These are phyloP conservation scores for Spermophilus dauricus DNA, from an alignment of 2,113 vertebrate genomes.

Conservation along the genomic window DNA sequence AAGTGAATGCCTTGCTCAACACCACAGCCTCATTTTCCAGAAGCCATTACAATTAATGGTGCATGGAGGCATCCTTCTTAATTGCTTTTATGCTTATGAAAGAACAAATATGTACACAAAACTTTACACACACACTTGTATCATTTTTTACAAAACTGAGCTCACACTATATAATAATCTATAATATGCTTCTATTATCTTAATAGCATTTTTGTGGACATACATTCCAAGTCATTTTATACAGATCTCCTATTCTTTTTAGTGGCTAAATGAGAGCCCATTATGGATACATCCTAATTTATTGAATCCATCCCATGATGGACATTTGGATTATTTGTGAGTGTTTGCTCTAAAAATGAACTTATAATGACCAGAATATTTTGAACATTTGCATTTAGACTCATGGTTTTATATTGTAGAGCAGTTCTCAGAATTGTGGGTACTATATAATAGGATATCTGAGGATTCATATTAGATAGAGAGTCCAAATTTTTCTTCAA, in stretches of 20 bases:
- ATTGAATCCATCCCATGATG: slow-evolving; percentile 11
- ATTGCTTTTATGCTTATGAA: slow-evolving; percentile 17
- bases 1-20: neutral
- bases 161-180: neutral
- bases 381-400: slow-evolving; percentile 5
- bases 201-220: slow-evolving; percentile 21
- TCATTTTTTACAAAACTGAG: slow-evolving; percentile 37
- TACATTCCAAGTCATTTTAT: neutral
- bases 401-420: neutral
- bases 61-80: neutral
- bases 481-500: slow-evolving; percentile 42
- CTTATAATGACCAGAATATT: slow-evolving; percentile 5
- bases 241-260: neutral
- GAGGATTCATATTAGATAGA: neutral
- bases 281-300: neutral
- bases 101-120: neutral
- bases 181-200: slow-evolving; percentile 38
- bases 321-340: neutral
- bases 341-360: neutral
- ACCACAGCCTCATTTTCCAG: neutral
- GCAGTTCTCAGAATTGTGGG: slow-evolving; percentile 23
- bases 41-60: neutral
- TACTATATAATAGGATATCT: neutral
- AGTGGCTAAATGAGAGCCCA: neutral
- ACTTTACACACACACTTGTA: neutral